Percentiles rank a stretch among this genome's conserved stretches.
These are phyloP conservation scores for Struthio camelus DNA, from an alignment of 2,113 vertebrate species.

Conservation along the genomic window DNA sequence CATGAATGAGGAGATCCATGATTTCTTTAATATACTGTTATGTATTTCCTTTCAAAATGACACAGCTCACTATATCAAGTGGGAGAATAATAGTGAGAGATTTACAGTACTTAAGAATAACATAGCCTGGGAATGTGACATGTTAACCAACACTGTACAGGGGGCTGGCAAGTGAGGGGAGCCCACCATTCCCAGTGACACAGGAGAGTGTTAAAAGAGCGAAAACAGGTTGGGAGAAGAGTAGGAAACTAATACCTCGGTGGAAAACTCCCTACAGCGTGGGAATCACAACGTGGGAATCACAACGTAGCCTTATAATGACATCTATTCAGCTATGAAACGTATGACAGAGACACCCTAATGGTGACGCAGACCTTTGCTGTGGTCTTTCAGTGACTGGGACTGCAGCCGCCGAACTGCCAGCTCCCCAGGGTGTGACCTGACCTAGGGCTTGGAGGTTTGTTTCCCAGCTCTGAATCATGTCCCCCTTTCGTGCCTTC, in stretches of 20 bases:
- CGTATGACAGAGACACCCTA: fast-evolving
- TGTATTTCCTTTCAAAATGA: slow-evolving; percentile 82
- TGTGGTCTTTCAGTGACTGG: background rate
- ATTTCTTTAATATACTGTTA: slow-evolving; percentile 81
- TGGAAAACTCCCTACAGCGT: background rate
- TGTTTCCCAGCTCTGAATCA: background rate
- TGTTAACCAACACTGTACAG: background rate
- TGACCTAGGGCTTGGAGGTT: background rate
- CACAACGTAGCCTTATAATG: fast-evolving
- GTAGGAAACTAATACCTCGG: fast-evolving
- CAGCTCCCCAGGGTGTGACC: fast-evolving
- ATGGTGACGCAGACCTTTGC: fast-evolving
- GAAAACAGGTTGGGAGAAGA: fast-evolving
- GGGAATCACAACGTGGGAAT: too few species aligned
- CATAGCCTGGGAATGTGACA: slow-evolving; percentile 40
- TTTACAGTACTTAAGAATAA: slow-evolving; percentile 72
- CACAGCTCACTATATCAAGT: slow-evolving; percentile 78
- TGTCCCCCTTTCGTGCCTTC: background rate
- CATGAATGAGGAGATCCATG: slow-evolving; percentile 83
- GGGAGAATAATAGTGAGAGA: slow-evolving; percentile 73
- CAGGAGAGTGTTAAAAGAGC: fast-evolving
- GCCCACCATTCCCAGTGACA: fast-evolving
- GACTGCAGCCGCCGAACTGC: fast-evolving
- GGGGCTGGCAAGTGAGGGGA: background rate
- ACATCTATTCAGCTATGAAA: background rate